Conservation (phyloP, 1,140 invertebrate species). For the Drosophila rhopaloa region DNA sequence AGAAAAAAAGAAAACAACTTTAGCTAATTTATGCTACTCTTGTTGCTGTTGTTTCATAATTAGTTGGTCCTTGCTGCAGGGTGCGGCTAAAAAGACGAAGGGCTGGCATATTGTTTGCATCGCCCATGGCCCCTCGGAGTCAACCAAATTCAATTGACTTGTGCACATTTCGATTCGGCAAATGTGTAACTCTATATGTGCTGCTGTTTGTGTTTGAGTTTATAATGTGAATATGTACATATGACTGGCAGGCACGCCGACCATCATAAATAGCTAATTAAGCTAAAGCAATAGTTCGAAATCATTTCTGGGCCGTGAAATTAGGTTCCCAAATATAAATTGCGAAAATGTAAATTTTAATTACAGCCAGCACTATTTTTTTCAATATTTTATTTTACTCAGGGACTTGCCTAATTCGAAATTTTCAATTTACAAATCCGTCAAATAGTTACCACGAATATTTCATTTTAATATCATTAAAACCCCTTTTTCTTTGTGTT, state of each 20-base stretch:
- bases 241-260: slow-evolving; percentile 30
- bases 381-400: too few relatives aligned
- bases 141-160: slow-evolving; percentile 72
- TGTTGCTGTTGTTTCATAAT: slow-evolving; percentile 62
- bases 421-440: background rate
- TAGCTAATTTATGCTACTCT: slow-evolving; percentile 48
- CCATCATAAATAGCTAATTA: slow-evolving; percentile 76
- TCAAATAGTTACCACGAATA: too few relatives aligned
- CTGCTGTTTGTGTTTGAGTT: slow-evolving; percentile 11
- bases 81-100: slow-evolving; percentile 16
- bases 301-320: slow-evolving; percentile 11
- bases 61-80: slow-evolving; percentile 35
- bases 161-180: slow-evolving; percentile 48
- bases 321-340: slow-evolving; percentile 18
- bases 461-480: too few relatives aligned
- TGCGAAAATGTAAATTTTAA: slow-evolving; percentile 11
- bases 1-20: slow-evolving; percentile 8
- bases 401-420: too few relatives aligned
- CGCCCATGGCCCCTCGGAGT: slow-evolving; percentile 30
- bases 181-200: slow-evolving; percentile 31
- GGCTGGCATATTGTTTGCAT: slow-evolving; percentile 32
- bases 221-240: slow-evolving; percentile 14
- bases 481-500: too few relatives aligned
- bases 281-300: slow-evolving; percentile 30
- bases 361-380: slow-evolving; percentile 23